Conservation (phyloP, 1,140 invertebrate species). For the Eriosoma lanigerum region DNA sequence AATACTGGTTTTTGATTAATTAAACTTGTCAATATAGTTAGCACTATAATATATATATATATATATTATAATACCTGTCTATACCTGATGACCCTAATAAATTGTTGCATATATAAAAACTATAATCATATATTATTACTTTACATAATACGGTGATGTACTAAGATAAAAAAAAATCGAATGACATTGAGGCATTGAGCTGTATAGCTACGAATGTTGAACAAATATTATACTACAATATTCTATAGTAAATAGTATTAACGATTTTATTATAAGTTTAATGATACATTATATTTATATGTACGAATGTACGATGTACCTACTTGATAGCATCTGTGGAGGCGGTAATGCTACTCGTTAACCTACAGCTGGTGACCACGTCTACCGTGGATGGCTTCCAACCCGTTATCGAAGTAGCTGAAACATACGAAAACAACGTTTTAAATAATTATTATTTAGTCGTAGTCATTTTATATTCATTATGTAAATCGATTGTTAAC, state of each 20-base stretch:
- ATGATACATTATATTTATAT: neutral
- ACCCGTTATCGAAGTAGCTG: conserved; percentile 47
- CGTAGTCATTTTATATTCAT: no score
- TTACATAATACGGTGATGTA: neutral
- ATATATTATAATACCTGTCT: neutral
- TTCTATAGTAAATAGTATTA: neutral
- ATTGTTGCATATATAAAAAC: neutral
- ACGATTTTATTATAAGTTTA: neutral
- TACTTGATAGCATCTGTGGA: conserved; percentile 39
- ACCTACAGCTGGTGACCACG: conserved; percentile 41
- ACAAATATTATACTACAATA: neutral
- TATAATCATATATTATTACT: neutral
- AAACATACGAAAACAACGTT: neutral
- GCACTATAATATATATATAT: no score
- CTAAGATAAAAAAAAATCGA: neutral
- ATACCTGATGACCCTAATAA: neutral
- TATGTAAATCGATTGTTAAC: no score
- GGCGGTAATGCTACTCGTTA: conserved; percentile 45
- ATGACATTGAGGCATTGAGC: conserved; percentile 39
- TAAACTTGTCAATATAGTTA: conserved; percentile 17
- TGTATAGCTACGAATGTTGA: neutral
- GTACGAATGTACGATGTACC: neutral
- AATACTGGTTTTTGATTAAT: conserved; percentile 34
- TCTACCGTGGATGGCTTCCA: conserved; percentile 47
- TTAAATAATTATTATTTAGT: neutral